Conservation (phyloP, 2,888 invertebrate genomes). For the Emmelina monodactyla region DNA sequence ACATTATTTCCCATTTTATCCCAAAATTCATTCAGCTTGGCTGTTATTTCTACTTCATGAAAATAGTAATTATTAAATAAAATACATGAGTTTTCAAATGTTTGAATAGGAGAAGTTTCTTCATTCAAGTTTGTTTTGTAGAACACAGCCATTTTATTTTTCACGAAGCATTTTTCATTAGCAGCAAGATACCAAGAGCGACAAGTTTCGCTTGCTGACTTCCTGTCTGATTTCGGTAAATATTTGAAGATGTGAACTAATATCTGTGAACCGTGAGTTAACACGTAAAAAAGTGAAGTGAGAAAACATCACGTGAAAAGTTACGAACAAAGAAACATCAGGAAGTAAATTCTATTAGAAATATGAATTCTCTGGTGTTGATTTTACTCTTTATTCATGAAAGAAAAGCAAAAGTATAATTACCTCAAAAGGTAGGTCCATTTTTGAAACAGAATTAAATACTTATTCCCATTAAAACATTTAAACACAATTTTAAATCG, state of each 20-base stretch:
- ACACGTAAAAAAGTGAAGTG: too few relatives aligned
- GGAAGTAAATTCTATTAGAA: too few relatives aligned
- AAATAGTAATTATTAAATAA: conserved; percentile 59
- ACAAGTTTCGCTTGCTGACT: conserved; percentile 71
- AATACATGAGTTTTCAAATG: conserved; percentile 44
- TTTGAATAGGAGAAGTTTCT: conserved; percentile 39
- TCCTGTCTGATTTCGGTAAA: conserved; percentile 70
- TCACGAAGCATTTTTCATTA: conserved; percentile 66
- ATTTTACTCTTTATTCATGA: too few relatives aligned
- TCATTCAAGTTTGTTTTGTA: conserved; percentile 48
- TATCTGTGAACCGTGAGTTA: conserved; percentile 57
- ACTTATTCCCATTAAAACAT: too few relatives aligned
- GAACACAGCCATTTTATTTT: conserved; percentile 57
- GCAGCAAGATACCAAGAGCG: conserved; percentile 73
- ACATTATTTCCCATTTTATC: conserved; percentile 65
- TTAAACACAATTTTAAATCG: too few relatives aligned
- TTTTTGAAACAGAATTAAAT: too few relatives aligned
- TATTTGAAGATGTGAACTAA: conserved; percentile 70
- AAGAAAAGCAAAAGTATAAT: too few relatives aligned
- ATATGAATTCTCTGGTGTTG: too few relatives aligned
- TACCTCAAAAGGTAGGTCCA: too few relatives aligned
- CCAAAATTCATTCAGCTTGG: conserved; percentile 61
- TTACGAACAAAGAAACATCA: too few relatives aligned
- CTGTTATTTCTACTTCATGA: conserved; percentile 62
- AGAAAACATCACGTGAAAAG: too few relatives aligned